A percentile compares a stretch with the other conserved stretches of the same genome.
Conservation (phyloP, 2,113 vertebrate species). For the Myodes glareolus region DNA sequence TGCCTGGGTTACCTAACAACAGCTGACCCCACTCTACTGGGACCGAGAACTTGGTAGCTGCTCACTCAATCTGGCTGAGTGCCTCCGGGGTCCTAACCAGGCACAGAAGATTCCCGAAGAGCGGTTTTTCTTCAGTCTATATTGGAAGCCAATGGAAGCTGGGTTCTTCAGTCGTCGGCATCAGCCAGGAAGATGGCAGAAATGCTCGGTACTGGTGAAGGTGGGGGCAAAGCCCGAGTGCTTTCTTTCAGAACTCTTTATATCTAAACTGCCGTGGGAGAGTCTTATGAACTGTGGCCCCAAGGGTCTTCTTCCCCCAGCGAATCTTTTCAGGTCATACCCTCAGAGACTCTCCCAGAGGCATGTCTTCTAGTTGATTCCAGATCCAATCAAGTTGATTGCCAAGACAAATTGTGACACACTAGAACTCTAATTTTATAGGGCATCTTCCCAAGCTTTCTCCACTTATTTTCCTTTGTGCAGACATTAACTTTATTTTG, state of each 20-base stretch:
- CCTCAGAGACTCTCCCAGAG: not conserved
- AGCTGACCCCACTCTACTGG: not conserved
- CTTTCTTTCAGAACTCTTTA: not conserved
- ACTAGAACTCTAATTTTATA: not conserved
- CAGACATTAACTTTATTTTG: slow-evolving; percentile 4
- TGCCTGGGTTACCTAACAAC: not conserved
- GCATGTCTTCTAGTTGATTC: not conserved
- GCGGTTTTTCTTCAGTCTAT: not conserved
- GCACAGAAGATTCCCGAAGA: not conserved
- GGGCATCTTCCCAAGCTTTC: not conserved
- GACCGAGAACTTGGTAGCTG: not conserved
- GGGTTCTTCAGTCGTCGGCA: not conserved
- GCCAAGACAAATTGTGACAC: not conserved
- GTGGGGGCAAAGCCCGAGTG: not conserved
- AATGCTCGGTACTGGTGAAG: too few relatives aligned
- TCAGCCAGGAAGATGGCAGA: not conserved
- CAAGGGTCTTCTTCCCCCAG: not conserved
- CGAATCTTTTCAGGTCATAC: not conserved
- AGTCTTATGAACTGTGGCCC: too few relatives aligned
- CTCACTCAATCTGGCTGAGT: not conserved
- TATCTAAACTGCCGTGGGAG: too few relatives aligned
- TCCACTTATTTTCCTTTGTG: not conserved
- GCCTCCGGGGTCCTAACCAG: not conserved
- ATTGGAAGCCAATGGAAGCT: too few relatives aligned
- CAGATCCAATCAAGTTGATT: too few relatives aligned